phyloP scores from a whole-genome alignment of 1,140 invertebrate species.

The Dufourea novaeangliae region DNA sequence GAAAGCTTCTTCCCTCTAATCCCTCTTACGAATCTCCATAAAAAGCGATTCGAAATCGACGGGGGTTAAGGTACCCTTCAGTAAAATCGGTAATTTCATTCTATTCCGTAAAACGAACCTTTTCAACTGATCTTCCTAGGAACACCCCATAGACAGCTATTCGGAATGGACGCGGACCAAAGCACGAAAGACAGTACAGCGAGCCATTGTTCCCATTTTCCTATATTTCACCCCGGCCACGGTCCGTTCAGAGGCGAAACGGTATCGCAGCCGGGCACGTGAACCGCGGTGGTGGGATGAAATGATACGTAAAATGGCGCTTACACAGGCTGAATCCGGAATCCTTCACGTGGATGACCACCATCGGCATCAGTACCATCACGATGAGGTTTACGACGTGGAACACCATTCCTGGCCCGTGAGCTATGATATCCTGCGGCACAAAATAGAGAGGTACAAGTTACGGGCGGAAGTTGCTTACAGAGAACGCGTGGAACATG shows the following conservation, averaged over 20 bases:
- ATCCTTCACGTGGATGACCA: slow-evolving; percentile 88
- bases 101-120: neutral
- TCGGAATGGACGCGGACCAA: too few species aligned
- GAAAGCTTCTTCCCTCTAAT: too few species aligned
- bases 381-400: slow-evolving; percentile 90
- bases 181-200: neutral
- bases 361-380: slow-evolving; percentile 89
- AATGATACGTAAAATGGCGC: slow-evolving; percentile 73
- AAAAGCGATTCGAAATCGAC: too few species aligned
- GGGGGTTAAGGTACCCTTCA: too few species aligned
- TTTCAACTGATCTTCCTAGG: neutral
- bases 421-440: slow-evolving; percentile 87
- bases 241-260: neutral
- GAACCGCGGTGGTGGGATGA: slow-evolving; percentile 41
- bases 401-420: slow-evolving; percentile 86
- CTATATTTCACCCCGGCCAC: slow-evolving; percentile 32
- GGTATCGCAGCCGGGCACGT: neutral
- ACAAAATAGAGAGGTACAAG: slow-evolving; percentile 67
- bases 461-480: slow-evolving; percentile 52
- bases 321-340: slow-evolving; percentile 90
- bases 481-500: slow-evolving; percentile 18
- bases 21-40: too few species aligned
- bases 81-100: too few species aligned
- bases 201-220: neutral
- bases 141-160: neutral